These are phyloP conservation scores for Coleophora deauratella DNA, from an alignment of 2,888 invertebrate genomes.

Conservation along the genomic window DNA sequence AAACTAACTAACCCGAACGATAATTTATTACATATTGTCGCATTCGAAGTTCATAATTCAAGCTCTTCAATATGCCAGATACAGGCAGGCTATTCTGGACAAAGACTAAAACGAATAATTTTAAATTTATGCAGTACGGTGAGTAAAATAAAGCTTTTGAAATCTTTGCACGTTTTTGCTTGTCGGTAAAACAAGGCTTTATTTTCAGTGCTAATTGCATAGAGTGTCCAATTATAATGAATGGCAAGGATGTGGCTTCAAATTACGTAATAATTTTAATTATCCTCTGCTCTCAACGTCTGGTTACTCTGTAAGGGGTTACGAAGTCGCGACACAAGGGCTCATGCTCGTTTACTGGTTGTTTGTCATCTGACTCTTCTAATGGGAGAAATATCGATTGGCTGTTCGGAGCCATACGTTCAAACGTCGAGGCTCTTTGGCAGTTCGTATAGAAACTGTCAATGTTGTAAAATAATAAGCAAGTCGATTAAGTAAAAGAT, in stretches of 20 bases:
- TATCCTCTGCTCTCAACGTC: constrained; percentile 17
- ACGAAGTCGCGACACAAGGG: constrained; percentile 22
- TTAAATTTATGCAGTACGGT: no score
- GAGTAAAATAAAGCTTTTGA: no score
- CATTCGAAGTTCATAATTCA: constrained; percentile 21
- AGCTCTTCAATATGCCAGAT: no score
- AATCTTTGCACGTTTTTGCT: no score
- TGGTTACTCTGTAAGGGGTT: constrained; percentile 32
- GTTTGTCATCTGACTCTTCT: constrained; percentile 45
- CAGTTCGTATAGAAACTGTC: not conserved
- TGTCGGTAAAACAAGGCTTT: not conserved
- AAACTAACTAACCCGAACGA: constrained; percentile 47
- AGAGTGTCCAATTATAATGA: constrained; percentile 21
- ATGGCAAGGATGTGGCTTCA: constrained; percentile 36
- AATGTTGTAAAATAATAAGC: constrained; percentile 37
- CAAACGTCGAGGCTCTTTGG: not conserved
- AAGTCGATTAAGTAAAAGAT: constrained; percentile 57
- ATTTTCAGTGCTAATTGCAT: constrained; percentile 9
- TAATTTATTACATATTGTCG: constrained; percentile 53
- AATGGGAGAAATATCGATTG: constrained; percentile 43
- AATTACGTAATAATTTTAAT: constrained; percentile 52
- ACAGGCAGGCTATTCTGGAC: no score
- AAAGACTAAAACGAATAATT: no score
- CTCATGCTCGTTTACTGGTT: constrained; percentile 23
- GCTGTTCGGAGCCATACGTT: not conserved